A percentile compares a stretch with the other conserved stretches of the same genome.
Evolutionary conservation across 2,797 vertebrate genomes (phyloP).

Genomic region (Leptoclinus maculatus): DNA sequence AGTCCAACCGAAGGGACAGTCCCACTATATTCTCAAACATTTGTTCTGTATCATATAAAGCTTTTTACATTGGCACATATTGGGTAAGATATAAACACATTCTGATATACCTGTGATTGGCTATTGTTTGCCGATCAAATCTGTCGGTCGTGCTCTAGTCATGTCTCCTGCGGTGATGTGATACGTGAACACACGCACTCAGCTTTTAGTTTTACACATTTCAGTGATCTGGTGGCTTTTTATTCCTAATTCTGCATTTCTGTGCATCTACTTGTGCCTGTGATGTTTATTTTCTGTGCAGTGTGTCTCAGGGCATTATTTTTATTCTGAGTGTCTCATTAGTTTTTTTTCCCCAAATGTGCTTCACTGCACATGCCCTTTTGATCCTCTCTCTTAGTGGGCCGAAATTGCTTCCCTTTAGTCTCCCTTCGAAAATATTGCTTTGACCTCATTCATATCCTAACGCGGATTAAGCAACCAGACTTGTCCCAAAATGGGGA

Average conservation of each 20-base stretch:
- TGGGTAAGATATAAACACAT: neutral
- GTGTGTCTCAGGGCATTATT: conserved; percentile 12
- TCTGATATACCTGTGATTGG: too few species aligned
- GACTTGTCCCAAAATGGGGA: conserved; percentile 36
- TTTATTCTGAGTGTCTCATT: conserved; percentile 22
- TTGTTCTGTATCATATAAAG: neutral
- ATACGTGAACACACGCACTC: neutral
- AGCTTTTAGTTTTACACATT: conserved; percentile 14
- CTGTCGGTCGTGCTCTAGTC: neutral
- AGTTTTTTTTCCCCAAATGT: conserved; percentile 42
- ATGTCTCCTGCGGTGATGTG: neutral
- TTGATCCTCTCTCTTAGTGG: conserved; percentile 26
- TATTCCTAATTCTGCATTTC: neutral
- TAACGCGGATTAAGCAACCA: conserved; percentile 46
- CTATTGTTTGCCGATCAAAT: neutral
- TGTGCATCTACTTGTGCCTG: neutral
- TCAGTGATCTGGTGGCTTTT: conserved; percentile 4
- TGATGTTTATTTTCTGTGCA: neutral
- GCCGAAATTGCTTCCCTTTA: conserved; percentile 32
- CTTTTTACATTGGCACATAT: neutral
- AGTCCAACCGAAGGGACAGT: too few species aligned
- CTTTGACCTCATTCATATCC: conserved; percentile 48
- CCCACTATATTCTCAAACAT: neutral
- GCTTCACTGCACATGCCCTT: conserved; percentile 28
- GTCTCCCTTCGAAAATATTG: conserved; percentile 34